Base-by-base conservation (phyloP, 2,113 vertebrate genomes). In the Zosterops japonicus region DNA sequence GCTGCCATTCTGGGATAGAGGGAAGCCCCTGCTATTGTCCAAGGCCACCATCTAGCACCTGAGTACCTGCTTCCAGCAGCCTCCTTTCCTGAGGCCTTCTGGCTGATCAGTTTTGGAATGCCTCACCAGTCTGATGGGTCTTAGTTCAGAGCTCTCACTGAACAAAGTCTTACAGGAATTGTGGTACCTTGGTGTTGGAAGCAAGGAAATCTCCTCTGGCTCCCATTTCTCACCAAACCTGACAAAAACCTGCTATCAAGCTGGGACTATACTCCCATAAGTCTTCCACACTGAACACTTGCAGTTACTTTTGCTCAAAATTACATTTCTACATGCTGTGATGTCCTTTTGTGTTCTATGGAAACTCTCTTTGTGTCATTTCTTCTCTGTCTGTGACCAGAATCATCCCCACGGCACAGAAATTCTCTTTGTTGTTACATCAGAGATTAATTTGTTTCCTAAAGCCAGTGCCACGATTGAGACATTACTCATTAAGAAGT, bases 381-480 rank as follows among this genome's bases (percentile, higher is more conserved):
- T 87, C 21, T 78, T 91, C 41, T 64, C 23, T 47, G 35, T 18
- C 28, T 71, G n/a, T 36, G 60, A 72, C 59, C 31, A 83, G 67
- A 84, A 67, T 71, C 46, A 39, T 83, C 50, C 53, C 18, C 50
- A 53, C 10, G 39, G 29, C 13, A 39, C 13, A 57, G 31, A 46
- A 69, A 60, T 78, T 71, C 16, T 44, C 25, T 79, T 50, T 56
- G 50, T 36, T 5, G 0, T 52, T 85, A 53, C 29, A 33, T 53
- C 22, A 65, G 70, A 64, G 20, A 93, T 79, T 72, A 90, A 76
- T 85, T 94, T 94, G 13, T 83, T 93, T 89, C 84, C 67, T 83
- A 61, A 94, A 83, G 50, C 12, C 42, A 88, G 67, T 74, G 59
- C 55, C 44, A 36, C 17, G 75, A 74, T 14, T 90, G 67, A 90